Conservation (phyloP, 2,888 invertebrate species). For the Coleophora deauratella region DNA sequence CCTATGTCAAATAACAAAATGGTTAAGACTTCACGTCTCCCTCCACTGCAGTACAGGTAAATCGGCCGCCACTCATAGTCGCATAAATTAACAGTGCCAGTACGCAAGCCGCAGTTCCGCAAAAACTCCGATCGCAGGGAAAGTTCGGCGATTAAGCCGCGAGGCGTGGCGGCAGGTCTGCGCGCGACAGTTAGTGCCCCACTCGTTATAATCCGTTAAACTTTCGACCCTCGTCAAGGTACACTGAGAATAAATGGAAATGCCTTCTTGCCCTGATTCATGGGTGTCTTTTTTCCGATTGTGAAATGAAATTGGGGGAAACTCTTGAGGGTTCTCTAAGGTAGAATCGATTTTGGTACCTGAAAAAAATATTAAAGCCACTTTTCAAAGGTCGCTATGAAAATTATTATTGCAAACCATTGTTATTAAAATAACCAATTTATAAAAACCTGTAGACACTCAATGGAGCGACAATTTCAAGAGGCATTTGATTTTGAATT, state of each 20-base stretch:
- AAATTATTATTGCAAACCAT: too few relatives aligned
- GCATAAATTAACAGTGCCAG: slow-evolving; percentile 63
- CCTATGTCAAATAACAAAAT: too few relatives aligned
- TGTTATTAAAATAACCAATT: too few relatives aligned
- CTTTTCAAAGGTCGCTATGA: too few relatives aligned
- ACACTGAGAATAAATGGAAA: slow-evolving; percentile 60
- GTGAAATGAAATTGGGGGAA: slow-evolving; percentile 1
- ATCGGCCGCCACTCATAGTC: slow-evolving; percentile 25
- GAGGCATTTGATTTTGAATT: too few relatives aligned
- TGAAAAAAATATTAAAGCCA: too few relatives aligned
- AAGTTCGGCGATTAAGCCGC: slow-evolving; percentile 72
- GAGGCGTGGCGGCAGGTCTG: slow-evolving; percentile 69
- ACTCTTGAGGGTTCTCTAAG: neutral
- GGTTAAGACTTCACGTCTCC: too few relatives aligned
- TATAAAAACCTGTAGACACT: too few relatives aligned
- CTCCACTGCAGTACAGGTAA: neutral
- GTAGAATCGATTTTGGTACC: too few relatives aligned
- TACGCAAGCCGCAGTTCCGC: slow-evolving; percentile 55
- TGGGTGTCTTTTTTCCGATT: slow-evolving; percentile 29
- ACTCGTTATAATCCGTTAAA: slow-evolving; percentile 71
- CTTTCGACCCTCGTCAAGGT: slow-evolving; percentile 72
- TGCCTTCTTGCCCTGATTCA: slow-evolving; percentile 55
- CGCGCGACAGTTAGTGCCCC: slow-evolving; percentile 69
- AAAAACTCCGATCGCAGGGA: slow-evolving; percentile 70
- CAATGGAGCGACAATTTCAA: too few relatives aligned